Percentiles rank a stretch among this genome's conserved stretches.
These are phyloP conservation scores for Cotesia congregata DNA, from an alignment of 2,888 invertebrate species.

Conservation along the genomic window DNA sequence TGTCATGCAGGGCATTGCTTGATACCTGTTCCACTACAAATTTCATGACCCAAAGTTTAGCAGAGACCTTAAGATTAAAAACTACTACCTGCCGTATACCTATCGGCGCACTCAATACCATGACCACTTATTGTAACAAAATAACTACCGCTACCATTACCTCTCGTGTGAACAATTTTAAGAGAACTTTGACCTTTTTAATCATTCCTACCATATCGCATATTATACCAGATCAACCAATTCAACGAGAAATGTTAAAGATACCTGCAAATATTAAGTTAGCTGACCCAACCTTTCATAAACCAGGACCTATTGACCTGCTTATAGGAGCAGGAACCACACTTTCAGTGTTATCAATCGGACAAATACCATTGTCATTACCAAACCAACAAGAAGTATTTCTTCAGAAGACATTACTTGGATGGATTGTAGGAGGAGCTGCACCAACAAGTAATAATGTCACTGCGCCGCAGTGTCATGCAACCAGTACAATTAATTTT, in stretches of 20 bases:
- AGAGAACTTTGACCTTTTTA: conserved; percentile 8
- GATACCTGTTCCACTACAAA: conserved; percentile 29
- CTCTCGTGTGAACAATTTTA: conserved; percentile 3
- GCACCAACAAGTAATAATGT: neutral
- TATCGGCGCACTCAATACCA: conserved; percentile 23
- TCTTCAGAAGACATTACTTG: neutral
- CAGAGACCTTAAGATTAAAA: neutral
- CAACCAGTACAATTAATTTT: neutral
- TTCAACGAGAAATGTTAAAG: conserved; percentile 4
- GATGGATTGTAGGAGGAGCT: neutral
- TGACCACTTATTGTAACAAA: neutral
- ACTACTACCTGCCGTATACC: neutral
- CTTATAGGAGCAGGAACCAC: conserved; percentile 31
- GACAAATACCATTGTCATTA: neutral
- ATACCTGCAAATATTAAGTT: conserved; percentile 8
- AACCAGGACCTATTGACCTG: conserved; percentile 38
- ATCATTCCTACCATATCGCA: neutral
- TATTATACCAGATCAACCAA: neutral
- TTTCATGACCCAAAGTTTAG: conserved; percentile 17
- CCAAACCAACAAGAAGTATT: neutral
- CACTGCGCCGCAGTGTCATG: conserved; percentile 7
- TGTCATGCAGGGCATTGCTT: conserved; percentile 6
- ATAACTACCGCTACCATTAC: conserved; percentile 17
- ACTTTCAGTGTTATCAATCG: neutral
- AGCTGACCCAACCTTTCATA: conserved; percentile 27